Percentiles rank a stretch among this genome's conserved stretches.
Evolutionary conservation across 2,888 invertebrate species (phyloP).

Genomic region (Ophion ventricosus): DNA sequence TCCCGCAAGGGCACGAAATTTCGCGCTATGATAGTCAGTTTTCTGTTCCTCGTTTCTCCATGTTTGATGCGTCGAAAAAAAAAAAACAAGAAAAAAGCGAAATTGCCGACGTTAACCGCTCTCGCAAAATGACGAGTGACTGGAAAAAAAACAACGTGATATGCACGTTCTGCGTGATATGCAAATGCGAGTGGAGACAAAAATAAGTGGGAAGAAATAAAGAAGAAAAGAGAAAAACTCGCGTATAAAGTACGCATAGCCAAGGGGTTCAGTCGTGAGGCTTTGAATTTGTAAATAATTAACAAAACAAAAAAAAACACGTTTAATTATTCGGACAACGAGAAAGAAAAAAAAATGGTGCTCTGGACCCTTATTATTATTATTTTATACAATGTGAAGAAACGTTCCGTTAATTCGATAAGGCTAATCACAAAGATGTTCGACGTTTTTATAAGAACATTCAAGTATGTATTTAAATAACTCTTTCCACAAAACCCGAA

Average conservation of each 20-base stretch:
- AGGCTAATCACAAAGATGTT: slow-evolving; percentile 75
- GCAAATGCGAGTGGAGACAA: slow-evolving; percentile 15
- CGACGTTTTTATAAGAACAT: slow-evolving; percentile 74
- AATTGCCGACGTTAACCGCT: slow-evolving; percentile 61
- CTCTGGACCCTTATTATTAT: slow-evolving; percentile 75
- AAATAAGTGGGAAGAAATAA: slow-evolving; percentile 6
- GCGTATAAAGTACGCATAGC: slow-evolving; percentile 52
- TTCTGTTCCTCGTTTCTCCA: slow-evolving; percentile 81
- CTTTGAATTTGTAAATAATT: slow-evolving; percentile 63
- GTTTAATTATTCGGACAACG: slow-evolving; percentile 63
- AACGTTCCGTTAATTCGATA: slow-evolving; percentile 76
- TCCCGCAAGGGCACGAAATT: slow-evolving; percentile 80
- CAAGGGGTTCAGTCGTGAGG: slow-evolving; percentile 28
- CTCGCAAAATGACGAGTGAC: slow-evolving; percentile 38
- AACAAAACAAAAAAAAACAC: slow-evolving; percentile 18
- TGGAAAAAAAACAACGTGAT: slow-evolving; percentile 46
- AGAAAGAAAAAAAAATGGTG: slow-evolving; percentile 72
- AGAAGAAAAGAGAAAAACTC: slow-evolving; percentile 21
- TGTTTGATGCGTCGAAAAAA: slow-evolving; percentile 62
- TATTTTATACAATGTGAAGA: slow-evolving; percentile 74
- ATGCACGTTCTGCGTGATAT: slow-evolving; percentile 20
- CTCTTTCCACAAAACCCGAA: slow-evolving; percentile 59
- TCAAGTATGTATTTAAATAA: slow-evolving; percentile 70
- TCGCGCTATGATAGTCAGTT: slow-evolving; percentile 82
- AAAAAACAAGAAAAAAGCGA: slow-evolving; percentile 61